Evolutionary conservation across 2,888 invertebrate genomes (phyloP).

Genomic region (Zaprionus lineosus): DNA sequence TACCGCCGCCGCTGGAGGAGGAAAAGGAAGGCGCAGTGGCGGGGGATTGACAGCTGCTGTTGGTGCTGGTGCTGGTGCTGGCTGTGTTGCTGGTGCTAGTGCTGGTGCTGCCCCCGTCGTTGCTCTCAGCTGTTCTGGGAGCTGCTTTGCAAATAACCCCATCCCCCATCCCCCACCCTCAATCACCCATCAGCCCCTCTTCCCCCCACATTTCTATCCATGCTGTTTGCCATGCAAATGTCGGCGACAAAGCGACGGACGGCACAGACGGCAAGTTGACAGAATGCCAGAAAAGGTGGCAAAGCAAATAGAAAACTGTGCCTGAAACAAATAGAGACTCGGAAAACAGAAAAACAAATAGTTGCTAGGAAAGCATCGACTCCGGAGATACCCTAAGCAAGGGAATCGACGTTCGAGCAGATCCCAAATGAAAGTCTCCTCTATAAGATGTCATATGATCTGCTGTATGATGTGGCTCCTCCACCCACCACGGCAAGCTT

Average conservation of each 20-base stretch:
- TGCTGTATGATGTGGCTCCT: too few relatives aligned
- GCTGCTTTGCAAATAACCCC: conserved; percentile 56
- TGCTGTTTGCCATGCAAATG: conserved; percentile 40
- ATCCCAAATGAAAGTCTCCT: too few relatives aligned
- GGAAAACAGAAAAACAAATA: conserved; percentile 9
- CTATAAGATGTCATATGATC: too few relatives aligned
- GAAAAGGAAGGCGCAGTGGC: not conserved
- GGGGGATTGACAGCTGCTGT: conserved; percentile 5
- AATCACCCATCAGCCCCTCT: not conserved
- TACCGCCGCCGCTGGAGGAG: conserved; percentile 6
- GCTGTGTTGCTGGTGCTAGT: too few relatives aligned
- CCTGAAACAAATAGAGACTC: conserved; percentile 19
- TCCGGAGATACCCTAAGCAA: too few relatives aligned
- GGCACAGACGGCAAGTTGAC: conserved; percentile 35
- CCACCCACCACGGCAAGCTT: too few relatives aligned
- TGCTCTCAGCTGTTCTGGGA: conserved; percentile 51
- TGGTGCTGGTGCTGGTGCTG: too few relatives aligned
- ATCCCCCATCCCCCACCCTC: not conserved
- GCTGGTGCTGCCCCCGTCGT: not conserved
- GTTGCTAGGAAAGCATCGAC: conserved; percentile 3
- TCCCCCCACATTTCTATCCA: conserved; percentile 28
- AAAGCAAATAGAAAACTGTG: conserved; percentile 67
- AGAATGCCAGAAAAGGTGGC: conserved; percentile 45
- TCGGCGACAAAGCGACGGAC: conserved; percentile 30
- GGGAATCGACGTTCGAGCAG: too few relatives aligned